A percentile compares a stretch with the other conserved stretches of the same genome.
phyloP scores from a whole-genome alignment of 2,113 vertebrate genomes.

The Osmerus mordax region DNA sequence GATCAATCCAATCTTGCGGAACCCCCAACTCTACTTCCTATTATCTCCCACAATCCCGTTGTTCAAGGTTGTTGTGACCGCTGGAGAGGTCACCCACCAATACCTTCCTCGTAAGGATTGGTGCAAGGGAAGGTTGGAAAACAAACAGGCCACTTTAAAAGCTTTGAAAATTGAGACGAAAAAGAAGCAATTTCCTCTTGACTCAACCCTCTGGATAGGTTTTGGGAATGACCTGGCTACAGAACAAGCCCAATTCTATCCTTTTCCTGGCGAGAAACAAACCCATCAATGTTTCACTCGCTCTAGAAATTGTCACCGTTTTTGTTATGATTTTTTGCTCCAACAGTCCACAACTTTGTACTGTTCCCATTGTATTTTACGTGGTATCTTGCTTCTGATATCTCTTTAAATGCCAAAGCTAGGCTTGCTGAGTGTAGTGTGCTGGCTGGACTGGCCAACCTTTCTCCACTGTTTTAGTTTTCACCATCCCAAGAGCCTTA shows the following conservation, averaged over 20 bases:
- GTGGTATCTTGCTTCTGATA: not conserved
- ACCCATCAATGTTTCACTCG: not conserved
- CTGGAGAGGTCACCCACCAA: constrained; percentile 54
- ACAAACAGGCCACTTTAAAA: constrained; percentile 26
- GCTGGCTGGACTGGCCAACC: not conserved
- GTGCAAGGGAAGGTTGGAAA: constrained; percentile 16
- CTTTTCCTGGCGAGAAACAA: not conserved
- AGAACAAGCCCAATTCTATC: constrained; percentile 1
- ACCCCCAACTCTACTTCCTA: constrained; percentile 36
- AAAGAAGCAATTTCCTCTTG: constrained; percentile 36
- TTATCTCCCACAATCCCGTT: constrained; percentile 43
- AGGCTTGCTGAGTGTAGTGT: constrained; percentile 21
- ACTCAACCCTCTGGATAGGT: constrained; percentile 9
- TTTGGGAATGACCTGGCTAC: not conserved
- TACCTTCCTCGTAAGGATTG: constrained; percentile 27
- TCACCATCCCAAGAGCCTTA: constrained; percentile 22
- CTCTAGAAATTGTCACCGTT: not conserved
- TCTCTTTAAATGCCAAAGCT: constrained; percentile 21
- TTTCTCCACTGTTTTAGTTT: constrained; percentile 29
- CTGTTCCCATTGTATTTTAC: too few species aligned
- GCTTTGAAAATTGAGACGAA: constrained; percentile 11
- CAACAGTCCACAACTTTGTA: too few species aligned
- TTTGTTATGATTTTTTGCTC: not conserved
- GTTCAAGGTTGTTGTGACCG: constrained; percentile 48
- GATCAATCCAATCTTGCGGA: constrained; percentile 62